phyloP scores from a whole-genome alignment of 2,888 invertebrate species.

The Lasioglossum villosulum region DNA sequence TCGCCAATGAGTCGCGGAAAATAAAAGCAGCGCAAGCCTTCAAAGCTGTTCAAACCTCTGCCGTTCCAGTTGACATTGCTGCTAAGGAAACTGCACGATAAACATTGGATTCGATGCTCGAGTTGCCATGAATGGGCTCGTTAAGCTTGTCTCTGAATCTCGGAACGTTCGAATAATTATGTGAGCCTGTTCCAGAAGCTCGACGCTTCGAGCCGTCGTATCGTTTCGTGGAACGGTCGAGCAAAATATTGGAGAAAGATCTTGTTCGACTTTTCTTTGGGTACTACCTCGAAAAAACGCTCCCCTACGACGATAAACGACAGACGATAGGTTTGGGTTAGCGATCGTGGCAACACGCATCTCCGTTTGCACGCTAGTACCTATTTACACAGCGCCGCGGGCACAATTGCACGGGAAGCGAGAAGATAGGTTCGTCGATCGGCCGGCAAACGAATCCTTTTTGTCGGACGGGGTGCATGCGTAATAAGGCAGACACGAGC shows the following conservation, averaged over 20 bases:
- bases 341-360: not conserved
- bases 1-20: not conserved
- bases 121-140: not conserved
- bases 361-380: not conserved
- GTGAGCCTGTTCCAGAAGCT: not conserved
- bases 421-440: constrained; percentile 58
- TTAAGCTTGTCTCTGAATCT: not conserved
- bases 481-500: constrained; percentile 78
- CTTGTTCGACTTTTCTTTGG: not conserved
- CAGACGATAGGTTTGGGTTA: not conserved
- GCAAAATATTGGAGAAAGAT: not conserved
- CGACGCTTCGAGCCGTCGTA: not conserved
- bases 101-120: not conserved
- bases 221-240: not conserved
- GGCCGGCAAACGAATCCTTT: constrained; percentile 48
- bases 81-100: not conserved
- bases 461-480: constrained; percentile 78
- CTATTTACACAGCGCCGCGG: not conserved
- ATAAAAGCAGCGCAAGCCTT: not conserved
- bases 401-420: constrained; percentile 36
- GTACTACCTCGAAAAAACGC: not conserved
- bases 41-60: not conserved
- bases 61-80: not conserved
- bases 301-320: not conserved
- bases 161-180: not conserved